A percentile compares a stretch with the other conserved stretches of the same genome.
phyloP scores from a whole-genome alignment of 2,888 invertebrate genomes.

The Baccha elongata region DNA sequence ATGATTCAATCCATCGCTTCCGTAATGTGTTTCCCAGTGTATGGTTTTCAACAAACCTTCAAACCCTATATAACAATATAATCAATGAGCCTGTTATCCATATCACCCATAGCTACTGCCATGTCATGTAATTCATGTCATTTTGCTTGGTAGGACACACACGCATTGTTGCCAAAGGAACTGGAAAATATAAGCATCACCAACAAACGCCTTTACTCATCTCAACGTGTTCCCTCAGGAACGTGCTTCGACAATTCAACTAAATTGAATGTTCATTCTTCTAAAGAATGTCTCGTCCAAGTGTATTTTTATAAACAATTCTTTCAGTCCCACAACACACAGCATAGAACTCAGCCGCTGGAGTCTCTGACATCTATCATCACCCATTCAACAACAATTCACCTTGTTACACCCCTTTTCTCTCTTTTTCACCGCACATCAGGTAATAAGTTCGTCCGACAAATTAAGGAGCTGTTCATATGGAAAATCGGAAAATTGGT shows the following conservation, averaged over 20 bases:
- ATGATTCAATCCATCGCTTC: conserved; percentile 24
- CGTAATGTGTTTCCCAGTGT: conserved; percentile 17
- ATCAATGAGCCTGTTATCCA: conserved; percentile 39
- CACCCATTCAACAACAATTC: conserved; percentile 5
- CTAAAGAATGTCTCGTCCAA: conserved; percentile 63
- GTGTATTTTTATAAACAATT: conserved; percentile 64
- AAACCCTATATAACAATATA: background rate
- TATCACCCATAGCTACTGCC: conserved; percentile 22
- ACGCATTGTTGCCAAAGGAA: conserved; percentile 31
- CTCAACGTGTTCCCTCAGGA: conserved; percentile 28
- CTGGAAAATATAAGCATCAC: conserved; percentile 33
- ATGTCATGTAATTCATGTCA: conserved; percentile 47
- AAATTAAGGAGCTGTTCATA: conserved; percentile 74
- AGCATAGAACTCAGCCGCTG: conserved; percentile 3
- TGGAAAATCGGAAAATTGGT: conserved; percentile 74
- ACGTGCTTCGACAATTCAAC: conserved; percentile 56
- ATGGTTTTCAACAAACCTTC: conserved; percentile 13
- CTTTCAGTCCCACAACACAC: background rate
- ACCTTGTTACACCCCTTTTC: conserved; percentile 8
- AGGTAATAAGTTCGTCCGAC: conserved; percentile 74
- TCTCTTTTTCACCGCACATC: conserved; percentile 53
- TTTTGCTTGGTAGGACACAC: conserved; percentile 42
- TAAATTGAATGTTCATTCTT: conserved; percentile 63
- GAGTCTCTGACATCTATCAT: conserved; percentile 23
- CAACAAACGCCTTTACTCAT: background rate